Conservation (phyloP, 2,888 invertebrate genomes). For the Drosophila leonis region DNA sequence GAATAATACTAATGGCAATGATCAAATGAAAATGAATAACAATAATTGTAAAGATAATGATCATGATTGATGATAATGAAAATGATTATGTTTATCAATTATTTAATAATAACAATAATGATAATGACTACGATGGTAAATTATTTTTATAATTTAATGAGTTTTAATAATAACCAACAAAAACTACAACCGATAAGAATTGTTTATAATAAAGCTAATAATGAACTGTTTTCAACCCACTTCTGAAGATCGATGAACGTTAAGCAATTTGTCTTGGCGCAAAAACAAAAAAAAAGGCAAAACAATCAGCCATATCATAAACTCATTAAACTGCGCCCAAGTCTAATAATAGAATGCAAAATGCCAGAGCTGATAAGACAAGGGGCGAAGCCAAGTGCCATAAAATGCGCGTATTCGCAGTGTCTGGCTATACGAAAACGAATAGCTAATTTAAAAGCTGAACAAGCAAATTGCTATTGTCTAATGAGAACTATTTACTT, state of each 20-base stretch:
- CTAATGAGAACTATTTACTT: slow-evolving; percentile 49
- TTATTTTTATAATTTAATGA: too few relatives aligned
- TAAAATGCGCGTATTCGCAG: slow-evolving; percentile 1
- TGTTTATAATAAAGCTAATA: neutral
- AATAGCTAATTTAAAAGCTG: slow-evolving; percentile 31
- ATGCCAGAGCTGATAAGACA: slow-evolving; percentile 43
- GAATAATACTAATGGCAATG: neutral
- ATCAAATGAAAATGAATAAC: neutral
- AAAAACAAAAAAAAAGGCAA: neutral
- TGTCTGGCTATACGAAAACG: neutral
- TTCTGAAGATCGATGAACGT: slow-evolving; percentile 39
- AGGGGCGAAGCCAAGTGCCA: slow-evolving; percentile 7
- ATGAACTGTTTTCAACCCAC: neutral
- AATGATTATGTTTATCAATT: neutral
- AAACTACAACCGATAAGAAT: neutral
- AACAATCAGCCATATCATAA: slow-evolving; percentile 52
- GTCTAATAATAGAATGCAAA: slow-evolving; percentile 50
- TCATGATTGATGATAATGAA: neutral
- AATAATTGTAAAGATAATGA: neutral
- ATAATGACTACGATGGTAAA: too few relatives aligned
- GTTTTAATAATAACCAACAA: neutral
- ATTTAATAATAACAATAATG: too few relatives aligned
- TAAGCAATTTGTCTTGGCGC: slow-evolving; percentile 8
- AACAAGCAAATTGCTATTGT: slow-evolving; percentile 55
- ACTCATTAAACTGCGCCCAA: slow-evolving; percentile 34